These are phyloP conservation scores for Parasteatoda lunata DNA, from an alignment of 2,888 invertebrate species.

Conservation along the genomic window DNA sequence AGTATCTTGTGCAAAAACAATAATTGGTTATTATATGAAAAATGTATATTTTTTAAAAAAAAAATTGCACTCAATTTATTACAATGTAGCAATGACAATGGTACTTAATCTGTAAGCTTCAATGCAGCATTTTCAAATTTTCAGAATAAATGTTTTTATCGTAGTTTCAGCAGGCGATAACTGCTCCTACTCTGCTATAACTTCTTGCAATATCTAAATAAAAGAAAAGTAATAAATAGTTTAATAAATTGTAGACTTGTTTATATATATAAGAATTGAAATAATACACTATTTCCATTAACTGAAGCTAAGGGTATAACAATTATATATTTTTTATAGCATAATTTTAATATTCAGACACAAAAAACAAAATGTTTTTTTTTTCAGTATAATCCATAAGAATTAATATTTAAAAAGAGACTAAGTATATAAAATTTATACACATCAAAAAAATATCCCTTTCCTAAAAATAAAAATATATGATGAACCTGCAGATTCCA, in stretches of 20 bases:
- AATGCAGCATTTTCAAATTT: background rate
- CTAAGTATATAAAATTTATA: no score
- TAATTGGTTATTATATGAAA: no score
- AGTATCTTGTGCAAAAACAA: no score
- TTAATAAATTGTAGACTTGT: background rate
- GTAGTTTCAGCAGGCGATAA: conserved; percentile 43
- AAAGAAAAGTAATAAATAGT: background rate
- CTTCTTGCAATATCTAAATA: conserved; percentile 47
- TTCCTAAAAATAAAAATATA: no score
- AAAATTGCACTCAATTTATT: conserved; percentile 22
- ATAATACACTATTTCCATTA: conserved; percentile 2
- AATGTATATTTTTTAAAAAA: no score
- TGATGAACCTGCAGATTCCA: no score
- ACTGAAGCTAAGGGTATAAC: background rate
- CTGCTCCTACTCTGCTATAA: conserved; percentile 52
- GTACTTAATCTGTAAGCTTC: background rate
- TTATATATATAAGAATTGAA: background rate
- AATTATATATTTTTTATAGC: no score
- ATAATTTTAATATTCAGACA: no score
- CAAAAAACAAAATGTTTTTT: no score
- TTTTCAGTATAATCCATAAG: no score
- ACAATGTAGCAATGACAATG: conserved; percentile 63
- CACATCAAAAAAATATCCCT: no score
- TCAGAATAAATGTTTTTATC: background rate
- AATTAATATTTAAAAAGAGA: no score